Percentiles rank a stretch among this genome's conserved stretches.
Evolutionary conservation across 1,140 invertebrate species (phyloP).

Genomic region (Drosophila neocordata): DNA sequence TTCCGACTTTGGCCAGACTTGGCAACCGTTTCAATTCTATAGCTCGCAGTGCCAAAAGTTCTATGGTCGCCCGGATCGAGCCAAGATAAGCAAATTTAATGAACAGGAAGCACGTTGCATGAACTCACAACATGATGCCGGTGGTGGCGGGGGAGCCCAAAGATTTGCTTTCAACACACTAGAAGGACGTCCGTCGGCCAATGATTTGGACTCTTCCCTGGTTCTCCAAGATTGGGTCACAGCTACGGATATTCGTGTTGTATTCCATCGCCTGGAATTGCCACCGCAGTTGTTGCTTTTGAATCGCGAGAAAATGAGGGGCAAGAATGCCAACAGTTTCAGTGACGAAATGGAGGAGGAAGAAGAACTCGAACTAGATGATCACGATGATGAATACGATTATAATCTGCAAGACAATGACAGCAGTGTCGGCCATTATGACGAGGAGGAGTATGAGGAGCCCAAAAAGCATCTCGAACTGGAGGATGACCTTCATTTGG

Average conservation of each 20-base stretch:
- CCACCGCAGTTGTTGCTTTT: slow-evolving; percentile 80
- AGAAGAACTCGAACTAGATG: slow-evolving; percentile 72
- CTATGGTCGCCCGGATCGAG: slow-evolving; percentile 91
- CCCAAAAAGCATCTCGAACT: slow-evolving; percentile 77
- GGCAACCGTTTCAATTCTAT: slow-evolving; percentile 98
- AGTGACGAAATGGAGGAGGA: slow-evolving; percentile 77
- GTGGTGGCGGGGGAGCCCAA: slow-evolving; percentile 85
- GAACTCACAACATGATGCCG: slow-evolving; percentile 89
- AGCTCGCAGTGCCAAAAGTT: slow-evolving; percentile 94
- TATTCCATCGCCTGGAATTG: slow-evolving; percentile 94
- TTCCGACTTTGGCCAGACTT: slow-evolving; percentile 96
- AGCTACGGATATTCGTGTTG: slow-evolving; percentile 97
- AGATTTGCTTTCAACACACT: slow-evolving; percentile 98
- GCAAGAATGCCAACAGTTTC: slow-evolving; percentile 79
- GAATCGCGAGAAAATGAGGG: slow-evolving; percentile 60
- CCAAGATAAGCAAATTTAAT: slow-evolving; percentile 95
- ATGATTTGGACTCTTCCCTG: slow-evolving; percentile 97
- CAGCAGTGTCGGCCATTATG: slow-evolving; percentile 72
- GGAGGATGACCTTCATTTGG: slow-evolving; percentile 73
- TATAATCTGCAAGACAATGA: slow-evolving; percentile 80
- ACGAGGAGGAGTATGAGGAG: slow-evolving; percentile 79
- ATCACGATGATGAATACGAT: slow-evolving; percentile 71
- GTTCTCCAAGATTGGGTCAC: slow-evolving; percentile 99
- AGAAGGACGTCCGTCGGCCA: slow-evolving; percentile 96
- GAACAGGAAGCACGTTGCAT: slow-evolving; percentile 97